These are phyloP conservation scores for Phoenicopterus ruber DNA, from an alignment of 2,113 vertebrate genomes.

Conservation along the genomic window DNA sequence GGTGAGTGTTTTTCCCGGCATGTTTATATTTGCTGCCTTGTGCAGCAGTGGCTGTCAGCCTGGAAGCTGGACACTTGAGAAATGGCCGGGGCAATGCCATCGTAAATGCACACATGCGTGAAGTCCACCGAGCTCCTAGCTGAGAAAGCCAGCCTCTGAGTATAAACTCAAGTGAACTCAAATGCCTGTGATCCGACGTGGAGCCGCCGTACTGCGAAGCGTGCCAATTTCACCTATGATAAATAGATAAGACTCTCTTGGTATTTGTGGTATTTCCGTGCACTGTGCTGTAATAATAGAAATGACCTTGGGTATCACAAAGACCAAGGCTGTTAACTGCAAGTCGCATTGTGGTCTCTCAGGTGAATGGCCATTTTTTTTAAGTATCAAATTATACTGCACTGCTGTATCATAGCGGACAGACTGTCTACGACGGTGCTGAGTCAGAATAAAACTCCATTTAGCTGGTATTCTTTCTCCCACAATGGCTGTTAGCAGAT, in stretches of 20 bases:
- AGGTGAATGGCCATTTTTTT: conserved; percentile 26
- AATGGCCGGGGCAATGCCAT: rapidly evolving
- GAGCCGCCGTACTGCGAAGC: not conserved
- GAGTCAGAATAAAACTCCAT: conserved; percentile 38
- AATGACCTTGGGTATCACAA: conserved; percentile 55
- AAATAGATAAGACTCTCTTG: conserved; percentile 41
- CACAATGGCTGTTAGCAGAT: not conserved
- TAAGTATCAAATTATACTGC: not conserved
- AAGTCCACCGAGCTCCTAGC: not conserved
- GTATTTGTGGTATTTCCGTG: conserved; percentile 62
- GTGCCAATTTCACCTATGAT: conserved; percentile 55
- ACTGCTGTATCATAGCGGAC: not conserved
- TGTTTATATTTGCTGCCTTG: not conserved
- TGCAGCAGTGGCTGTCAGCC: rapidly evolving
- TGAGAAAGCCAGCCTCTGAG: not conserved
- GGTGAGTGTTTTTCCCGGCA: rapidly evolving
- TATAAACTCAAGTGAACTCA: not conserved
- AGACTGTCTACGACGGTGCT: not conserved
- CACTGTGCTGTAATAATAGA: conserved; percentile 56
- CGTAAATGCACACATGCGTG: rapidly evolving
- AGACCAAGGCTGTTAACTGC: not conserved
- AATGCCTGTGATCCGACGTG: not conserved
- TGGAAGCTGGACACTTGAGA: not conserved
- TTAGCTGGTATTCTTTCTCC: conserved; percentile 3
- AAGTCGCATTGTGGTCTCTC: not conserved